Conservation (phyloP, 2,113 vertebrate species). For the Neodontobutis hainanensis region DNA sequence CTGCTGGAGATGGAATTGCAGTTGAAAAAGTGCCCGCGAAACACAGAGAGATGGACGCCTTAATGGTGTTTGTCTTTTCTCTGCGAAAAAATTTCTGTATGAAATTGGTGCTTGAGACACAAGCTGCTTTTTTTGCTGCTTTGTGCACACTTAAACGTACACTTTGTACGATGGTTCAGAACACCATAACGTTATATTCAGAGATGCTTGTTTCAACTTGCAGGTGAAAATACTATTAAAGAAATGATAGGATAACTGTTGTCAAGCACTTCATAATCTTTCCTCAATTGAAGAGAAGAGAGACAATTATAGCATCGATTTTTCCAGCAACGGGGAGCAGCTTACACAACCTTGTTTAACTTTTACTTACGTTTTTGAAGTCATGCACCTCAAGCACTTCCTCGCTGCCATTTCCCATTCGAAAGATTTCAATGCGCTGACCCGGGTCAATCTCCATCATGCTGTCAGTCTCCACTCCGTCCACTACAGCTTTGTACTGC, state of each 20-base stretch:
- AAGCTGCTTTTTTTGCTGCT: slow-evolving; percentile 13
- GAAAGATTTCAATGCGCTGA: slow-evolving; percentile 86
- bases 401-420: slow-evolving; percentile 86
- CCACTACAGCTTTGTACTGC: slow-evolving; percentile 86
- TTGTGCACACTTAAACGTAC: slow-evolving; percentile 21
- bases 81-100: slow-evolving; percentile 33
- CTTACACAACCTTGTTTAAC: slow-evolving; percentile 14
- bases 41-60: slow-evolving; percentile 47
- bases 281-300: slow-evolving; percentile 15
- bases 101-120: slow-evolving; percentile 37
- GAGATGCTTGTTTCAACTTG: too few species aligned
- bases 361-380: slow-evolving; percentile 90
- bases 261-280: slow-evolving; percentile 35
- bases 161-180: neutral
- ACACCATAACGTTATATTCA: neutral
- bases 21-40: slow-evolving; percentile 41
- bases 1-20: slow-evolving; percentile 48
- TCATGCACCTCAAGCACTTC: slow-evolving; percentile 94
- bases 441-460: slow-evolving; percentile 90
- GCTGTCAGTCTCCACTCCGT: slow-evolving; percentile 86
- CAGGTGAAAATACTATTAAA: slow-evolving; percentile 17
- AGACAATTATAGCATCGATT: slow-evolving; percentile 2
- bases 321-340: slow-evolving; percentile 9
- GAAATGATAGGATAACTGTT: slow-evolving; percentile 29
- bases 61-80: slow-evolving; percentile 52